Evolutionary conservation across 2,888 invertebrate genomes (phyloP).

Genomic region (Chouioia cunea): DNA sequence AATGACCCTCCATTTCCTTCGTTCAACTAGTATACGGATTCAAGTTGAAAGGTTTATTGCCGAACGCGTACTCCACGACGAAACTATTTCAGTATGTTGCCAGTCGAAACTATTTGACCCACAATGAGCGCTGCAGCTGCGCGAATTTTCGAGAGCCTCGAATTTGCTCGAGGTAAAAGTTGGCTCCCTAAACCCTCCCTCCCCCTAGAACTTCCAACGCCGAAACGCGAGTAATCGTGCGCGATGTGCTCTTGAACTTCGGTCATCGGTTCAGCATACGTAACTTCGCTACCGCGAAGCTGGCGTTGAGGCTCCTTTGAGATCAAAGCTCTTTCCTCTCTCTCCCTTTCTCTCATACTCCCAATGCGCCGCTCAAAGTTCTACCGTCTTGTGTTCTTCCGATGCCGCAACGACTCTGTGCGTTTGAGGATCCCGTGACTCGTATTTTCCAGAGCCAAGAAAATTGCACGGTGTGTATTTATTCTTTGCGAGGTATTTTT

Average conservation of each 20-base stretch:
- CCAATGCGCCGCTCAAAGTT: constrained; percentile 23
- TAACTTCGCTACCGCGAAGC: too few relatives aligned
- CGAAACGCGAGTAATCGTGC: background rate
- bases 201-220: too few relatives aligned
- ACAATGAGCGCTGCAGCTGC: constrained; percentile 14
- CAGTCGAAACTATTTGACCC: constrained; percentile 41
- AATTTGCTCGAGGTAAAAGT: too few relatives aligned
- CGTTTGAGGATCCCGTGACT: constrained; percentile 36
- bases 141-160: too few relatives aligned
- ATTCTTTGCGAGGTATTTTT: too few relatives aligned
- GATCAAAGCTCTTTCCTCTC: constrained; percentile 32
- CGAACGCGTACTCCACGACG: constrained; percentile 3
- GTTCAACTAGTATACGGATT: constrained; percentile 16
- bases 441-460: background rate
- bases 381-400: constrained; percentile 3
- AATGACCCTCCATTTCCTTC: constrained; percentile 37
- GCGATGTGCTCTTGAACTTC: background rate
- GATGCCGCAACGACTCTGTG: background rate
- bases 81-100: constrained; percentile 39
- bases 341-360: constrained; percentile 19
- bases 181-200: too few relatives aligned
- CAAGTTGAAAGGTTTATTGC: constrained; percentile 32
- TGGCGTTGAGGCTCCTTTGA: too few relatives aligned
- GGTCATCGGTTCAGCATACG: too few relatives aligned
- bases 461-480: too few relatives aligned